phyloP scores from a whole-genome alignment of 1,140 invertebrate genomes.

The Triops cancriformis region DNA sequence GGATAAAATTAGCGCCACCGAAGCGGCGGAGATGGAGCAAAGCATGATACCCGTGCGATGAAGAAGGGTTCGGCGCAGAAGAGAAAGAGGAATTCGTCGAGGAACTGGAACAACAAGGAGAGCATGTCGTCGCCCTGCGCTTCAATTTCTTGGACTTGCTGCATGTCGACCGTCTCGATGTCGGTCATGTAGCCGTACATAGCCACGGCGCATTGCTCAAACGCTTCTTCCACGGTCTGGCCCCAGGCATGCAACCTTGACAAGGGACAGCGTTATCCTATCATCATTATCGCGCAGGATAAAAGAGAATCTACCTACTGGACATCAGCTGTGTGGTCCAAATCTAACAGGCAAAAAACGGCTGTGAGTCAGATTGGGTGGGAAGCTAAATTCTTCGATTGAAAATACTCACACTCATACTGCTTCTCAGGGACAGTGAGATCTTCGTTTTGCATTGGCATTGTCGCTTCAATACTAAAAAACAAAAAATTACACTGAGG shows the following conservation, averaged over 20 bases:
- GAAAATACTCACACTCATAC: conserved; percentile 57
- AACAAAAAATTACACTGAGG: neutral
- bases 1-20: no score
- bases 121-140: conserved; percentile 77
- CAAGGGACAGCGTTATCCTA: conserved; percentile 30
- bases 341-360: conserved; percentile 57
- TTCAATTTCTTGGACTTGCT: conserved; percentile 67
- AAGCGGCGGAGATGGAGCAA: no score
- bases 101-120: conserved; percentile 82
- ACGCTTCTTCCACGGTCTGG: conserved; percentile 74
- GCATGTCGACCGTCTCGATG: conserved; percentile 72
- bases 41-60: conserved; percentile 54
- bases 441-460: conserved; percentile 41
- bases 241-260: conserved; percentile 85
- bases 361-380: conserved; percentile 21
- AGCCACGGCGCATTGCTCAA: conserved; percentile 87
- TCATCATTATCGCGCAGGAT: no score
- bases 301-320: conserved; percentile 54
- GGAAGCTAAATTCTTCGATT: conserved; percentile 20
- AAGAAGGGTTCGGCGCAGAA: conserved; percentile 85
- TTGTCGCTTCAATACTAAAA: neutral
- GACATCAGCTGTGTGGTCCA: conserved; percentile 95
- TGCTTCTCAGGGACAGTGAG: conserved; percentile 48
- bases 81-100: conserved; percentile 88
- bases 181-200: conserved; percentile 95